A percentile compares a stretch with the other conserved stretches of the same genome.
phyloP scores from a whole-genome alignment of 2,113 vertebrate species.

The Entomyzon cyanotis region DNA sequence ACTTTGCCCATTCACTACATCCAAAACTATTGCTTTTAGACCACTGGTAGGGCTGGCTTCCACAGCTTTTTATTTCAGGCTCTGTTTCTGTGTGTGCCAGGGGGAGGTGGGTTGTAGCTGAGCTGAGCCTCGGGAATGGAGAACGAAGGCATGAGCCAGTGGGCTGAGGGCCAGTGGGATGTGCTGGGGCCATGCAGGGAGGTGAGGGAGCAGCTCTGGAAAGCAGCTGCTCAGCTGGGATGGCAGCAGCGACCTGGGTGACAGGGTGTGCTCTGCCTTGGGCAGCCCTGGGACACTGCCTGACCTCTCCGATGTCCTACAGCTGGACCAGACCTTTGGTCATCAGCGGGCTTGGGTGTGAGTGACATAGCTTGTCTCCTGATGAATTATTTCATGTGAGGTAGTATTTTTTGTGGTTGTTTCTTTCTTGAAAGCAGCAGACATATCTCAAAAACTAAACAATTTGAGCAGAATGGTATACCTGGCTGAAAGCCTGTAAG shows the following conservation, averaged over 20 bases:
- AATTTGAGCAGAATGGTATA: background rate
- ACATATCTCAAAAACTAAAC: background rate
- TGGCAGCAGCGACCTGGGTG: background rate
- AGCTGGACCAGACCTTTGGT: background rate
- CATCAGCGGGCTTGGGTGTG: accelerated
- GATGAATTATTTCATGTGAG: background rate
- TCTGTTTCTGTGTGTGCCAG: background rate
- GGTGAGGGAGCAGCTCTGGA: background rate
- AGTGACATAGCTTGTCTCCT: background rate
- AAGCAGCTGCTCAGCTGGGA: background rate
- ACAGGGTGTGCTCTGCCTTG: background rate
- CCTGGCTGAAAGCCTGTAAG: background rate
- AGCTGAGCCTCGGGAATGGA: background rate
- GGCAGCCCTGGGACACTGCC: background rate
- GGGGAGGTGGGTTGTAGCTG: background rate
- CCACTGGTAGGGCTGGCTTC: background rate
- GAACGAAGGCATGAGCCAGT: background rate
- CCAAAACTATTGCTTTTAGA: background rate
- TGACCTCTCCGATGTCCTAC: background rate
- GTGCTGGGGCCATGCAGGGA: background rate
- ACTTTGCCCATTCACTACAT: background rate
- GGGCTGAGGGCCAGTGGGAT: background rate
- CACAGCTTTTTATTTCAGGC: background rate
- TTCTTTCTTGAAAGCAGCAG: background rate
- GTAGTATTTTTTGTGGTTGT: background rate